These are phyloP conservation scores for Acleris laterana DNA, from an alignment of 2,888 invertebrate genomes.

Conservation along the genomic window DNA sequence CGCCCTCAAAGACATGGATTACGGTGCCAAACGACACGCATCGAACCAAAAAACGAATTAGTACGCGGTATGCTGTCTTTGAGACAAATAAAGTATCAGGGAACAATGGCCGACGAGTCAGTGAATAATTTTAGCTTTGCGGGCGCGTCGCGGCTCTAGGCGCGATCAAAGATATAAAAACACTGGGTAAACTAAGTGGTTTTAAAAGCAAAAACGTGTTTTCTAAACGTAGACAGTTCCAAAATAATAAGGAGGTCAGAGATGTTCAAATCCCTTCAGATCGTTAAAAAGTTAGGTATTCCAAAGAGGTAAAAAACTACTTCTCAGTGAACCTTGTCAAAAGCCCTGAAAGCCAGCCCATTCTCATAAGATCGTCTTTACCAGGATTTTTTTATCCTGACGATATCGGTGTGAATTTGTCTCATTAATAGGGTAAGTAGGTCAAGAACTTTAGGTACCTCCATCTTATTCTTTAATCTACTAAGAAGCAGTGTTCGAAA, in stretches of 20 bases:
- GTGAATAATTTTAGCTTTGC: slow-evolving; percentile 81
- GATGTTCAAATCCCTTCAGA: no score
- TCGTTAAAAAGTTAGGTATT: no score
- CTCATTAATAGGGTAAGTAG: no score
- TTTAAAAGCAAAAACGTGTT: neutral
- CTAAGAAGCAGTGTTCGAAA: no score
- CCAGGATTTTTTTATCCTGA: no score
- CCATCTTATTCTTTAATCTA: no score
- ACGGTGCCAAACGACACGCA: slow-evolving; percentile 68
- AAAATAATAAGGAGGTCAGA: neutral
- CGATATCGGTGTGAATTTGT: no score
- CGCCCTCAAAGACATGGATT: slow-evolving; percentile 62
- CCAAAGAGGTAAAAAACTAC: no score
- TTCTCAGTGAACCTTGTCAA: no score
- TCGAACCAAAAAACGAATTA: slow-evolving; percentile 68
- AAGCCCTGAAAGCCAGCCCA: no score
- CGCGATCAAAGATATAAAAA: slow-evolving; percentile 47
- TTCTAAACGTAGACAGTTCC: neutral
- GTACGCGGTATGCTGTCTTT: slow-evolving; percentile 40
- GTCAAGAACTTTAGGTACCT: no score
- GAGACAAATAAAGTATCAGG: slow-evolving; percentile 80
- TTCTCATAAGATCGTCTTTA: no score
- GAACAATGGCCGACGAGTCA: slow-evolving; percentile 78
- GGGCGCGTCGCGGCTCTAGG: slow-evolving; percentile 54
- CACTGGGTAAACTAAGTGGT: slow-evolving; percentile 47